Conservation (phyloP, 1,140 invertebrate species). For the Drosophila bifasciata region DNA sequence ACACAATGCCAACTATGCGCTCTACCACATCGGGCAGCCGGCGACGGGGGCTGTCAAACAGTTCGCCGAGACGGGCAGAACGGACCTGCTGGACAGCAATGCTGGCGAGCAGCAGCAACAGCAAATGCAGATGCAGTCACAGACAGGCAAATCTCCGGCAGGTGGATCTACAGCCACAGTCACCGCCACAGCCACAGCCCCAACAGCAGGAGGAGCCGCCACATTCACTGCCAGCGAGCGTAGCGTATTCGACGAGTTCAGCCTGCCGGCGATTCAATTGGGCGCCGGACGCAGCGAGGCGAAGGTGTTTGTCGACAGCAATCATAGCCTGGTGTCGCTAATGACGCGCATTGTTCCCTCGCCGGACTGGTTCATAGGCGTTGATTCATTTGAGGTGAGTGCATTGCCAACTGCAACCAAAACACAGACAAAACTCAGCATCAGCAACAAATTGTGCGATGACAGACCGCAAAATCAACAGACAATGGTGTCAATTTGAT, state of each 20-base stretch:
- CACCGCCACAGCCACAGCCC: conserved; percentile 14
- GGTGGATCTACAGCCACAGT: conserved; percentile 14
- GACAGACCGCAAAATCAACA: neutral
- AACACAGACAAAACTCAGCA: conserved; percentile 18
- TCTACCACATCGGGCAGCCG: conserved; percentile 91
- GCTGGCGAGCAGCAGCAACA: conserved; percentile 84
- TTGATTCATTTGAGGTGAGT: conserved; percentile 92
- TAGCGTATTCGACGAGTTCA: conserved; percentile 92
- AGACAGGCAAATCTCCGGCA: conserved; percentile 37
- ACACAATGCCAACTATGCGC: conserved; percentile 91
- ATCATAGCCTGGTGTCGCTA: conserved; percentile 94
- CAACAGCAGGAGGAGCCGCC: neutral
- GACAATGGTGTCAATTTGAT: no score
- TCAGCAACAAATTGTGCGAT: neutral
- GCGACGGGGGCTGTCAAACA: conserved; percentile 90
- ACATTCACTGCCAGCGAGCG: conserved; percentile 50
- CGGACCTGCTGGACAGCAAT: conserved; percentile 88
- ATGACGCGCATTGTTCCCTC: conserved; percentile 95
- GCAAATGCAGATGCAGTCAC: conserved; percentile 54
- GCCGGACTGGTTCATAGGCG: conserved; percentile 99
- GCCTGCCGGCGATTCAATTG: conserved; percentile 89
- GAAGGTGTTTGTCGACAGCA: conserved; percentile 95
- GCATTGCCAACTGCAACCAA: neutral
- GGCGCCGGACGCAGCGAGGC: conserved; percentile 92
- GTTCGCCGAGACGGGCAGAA: conserved; percentile 92